Base-by-base conservation (phyloP, 1,140 invertebrate species). In the Drosophila ercepeae region DNA sequence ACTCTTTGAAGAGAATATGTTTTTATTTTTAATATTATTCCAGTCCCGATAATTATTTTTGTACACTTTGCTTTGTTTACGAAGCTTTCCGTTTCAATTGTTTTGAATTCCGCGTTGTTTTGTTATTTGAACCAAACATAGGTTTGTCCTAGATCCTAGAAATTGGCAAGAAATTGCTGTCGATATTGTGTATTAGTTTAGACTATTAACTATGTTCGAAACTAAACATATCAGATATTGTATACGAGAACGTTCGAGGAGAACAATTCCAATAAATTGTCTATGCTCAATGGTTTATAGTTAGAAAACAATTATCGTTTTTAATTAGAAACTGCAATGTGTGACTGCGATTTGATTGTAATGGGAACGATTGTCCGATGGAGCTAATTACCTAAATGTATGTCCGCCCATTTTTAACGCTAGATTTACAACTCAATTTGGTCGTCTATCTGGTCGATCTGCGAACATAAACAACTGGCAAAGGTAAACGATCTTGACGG, bases 361-460 rank as follows among this genome's bases (percentile, higher is more conserved):
- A 49, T 68, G 75, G 32, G 51, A 78, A 61, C 55, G 57, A 60
- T 55, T 63, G 67, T 59, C 27, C 36, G 46, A 19, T 79, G 81
- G 48, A 65, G 73, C 51, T 48, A 78, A 89, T 78, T 86, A 75
- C 70, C 76, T 78, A 81, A 75, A 67, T 57, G 79, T 46, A 51
- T 89, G 86, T 89, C 86, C 86, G 86, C 86, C 86, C 79, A 73
- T 78, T 78, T 89, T 89, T 75, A 72, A 42, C 77, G 46, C 65
- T 14, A 73, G 71, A 89, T 89, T 89, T 89, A 89, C 86, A 89
- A 72, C 86, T 89, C 81, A 89, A 89, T 89, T 89, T 64, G 32
- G 32, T 11, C 34, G 44, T 34, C 13, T 46, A 55, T 45, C 60
- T 36, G 45, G 11, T 29, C 21, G 58, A 88, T 88, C 82, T 69